phyloP scores from a whole-genome alignment of 2,797 vertebrate species.

The Neosilurus hyrtlii region DNA sequence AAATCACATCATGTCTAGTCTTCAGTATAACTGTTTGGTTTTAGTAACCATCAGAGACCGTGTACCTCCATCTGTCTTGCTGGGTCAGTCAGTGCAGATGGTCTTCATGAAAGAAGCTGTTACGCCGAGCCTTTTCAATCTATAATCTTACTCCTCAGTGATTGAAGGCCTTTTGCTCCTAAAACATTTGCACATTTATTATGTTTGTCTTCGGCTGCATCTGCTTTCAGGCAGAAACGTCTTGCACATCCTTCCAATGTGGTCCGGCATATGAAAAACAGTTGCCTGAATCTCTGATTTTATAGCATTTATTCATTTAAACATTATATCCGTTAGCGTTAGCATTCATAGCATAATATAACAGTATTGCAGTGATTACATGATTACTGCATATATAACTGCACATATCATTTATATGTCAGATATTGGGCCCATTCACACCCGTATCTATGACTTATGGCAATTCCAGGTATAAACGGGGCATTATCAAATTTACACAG shows the following conservation, averaged over 20 bases:
- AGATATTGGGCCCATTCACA: too few relatives aligned
- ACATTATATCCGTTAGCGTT: neutral
- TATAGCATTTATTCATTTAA: neutral
- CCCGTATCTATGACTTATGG: too few relatives aligned
- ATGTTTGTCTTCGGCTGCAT: neutral
- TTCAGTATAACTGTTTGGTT: constrained; percentile 44
- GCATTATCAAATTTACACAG: too few relatives aligned
- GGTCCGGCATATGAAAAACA: too few relatives aligned
- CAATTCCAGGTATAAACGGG: too few relatives aligned
- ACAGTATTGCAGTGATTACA: neutral
- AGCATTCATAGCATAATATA: neutral
- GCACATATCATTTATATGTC: too few relatives aligned
- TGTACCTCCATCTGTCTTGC: constrained; percentile 38
- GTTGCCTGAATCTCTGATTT: neutral
- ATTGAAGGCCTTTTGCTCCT: constrained; percentile 23
- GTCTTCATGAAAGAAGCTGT: constrained; percentile 14
- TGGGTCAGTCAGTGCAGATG: constrained; percentile 37
- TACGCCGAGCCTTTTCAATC: constrained; percentile 24
- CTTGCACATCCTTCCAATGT: neutral
- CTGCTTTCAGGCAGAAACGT: neutral
- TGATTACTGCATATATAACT: neutral
- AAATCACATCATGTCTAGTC: constrained; percentile 43
- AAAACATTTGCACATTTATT: constrained; percentile 21
- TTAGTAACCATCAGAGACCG: constrained; percentile 25
- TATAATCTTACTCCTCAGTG: constrained; percentile 19